A percentile compares a stretch with the other conserved stretches of the same genome.
phyloP scores from a whole-genome alignment of 2,797 vertebrate genomes.

The Erpetoichthys calabaricus region DNA sequence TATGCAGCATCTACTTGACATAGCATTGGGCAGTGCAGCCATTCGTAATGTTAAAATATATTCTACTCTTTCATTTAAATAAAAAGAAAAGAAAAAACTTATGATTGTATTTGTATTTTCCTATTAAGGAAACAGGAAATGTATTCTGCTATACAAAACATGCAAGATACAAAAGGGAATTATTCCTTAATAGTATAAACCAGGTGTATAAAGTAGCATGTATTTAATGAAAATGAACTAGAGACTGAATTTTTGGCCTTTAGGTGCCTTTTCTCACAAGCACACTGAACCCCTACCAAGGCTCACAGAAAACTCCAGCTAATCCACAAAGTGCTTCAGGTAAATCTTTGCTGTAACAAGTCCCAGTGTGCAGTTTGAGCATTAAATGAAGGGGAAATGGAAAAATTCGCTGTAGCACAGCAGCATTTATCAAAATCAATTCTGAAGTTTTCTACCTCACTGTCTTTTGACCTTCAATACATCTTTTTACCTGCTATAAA shows the following conservation, averaged over 20 bases:
- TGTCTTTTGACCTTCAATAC: conserved; percentile 21
- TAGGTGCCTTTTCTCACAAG: conserved; percentile 16
- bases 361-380: conserved; percentile 17
- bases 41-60: too few species aligned
- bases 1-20: too few species aligned
- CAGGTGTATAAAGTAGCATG: too few species aligned
- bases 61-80: too few species aligned
- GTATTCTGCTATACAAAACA: background rate
- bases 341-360: conserved; percentile 23
- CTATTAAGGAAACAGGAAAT: background rate
- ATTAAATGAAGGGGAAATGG: conserved; percentile 11
- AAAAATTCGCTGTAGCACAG: conserved; percentile 14
- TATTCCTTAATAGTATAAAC: too few species aligned
- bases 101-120: background rate
- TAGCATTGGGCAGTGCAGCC: too few species aligned
- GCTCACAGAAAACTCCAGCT: conserved; percentile 12
- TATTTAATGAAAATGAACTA: conserved; percentile 3
- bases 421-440: conserved; percentile 25
- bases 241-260: conserved; percentile 16
- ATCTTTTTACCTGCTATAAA: conserved; percentile 12
- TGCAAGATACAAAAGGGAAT: background rate
- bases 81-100: too few species aligned
- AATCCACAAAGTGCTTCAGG: conserved; percentile 10
- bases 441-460: conserved; percentile 19
- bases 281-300: conserved; percentile 10